These are phyloP conservation scores for Pteropus alecto DNA, from an alignment of 2,113 vertebrate species.

Conservation along the genomic window DNA sequence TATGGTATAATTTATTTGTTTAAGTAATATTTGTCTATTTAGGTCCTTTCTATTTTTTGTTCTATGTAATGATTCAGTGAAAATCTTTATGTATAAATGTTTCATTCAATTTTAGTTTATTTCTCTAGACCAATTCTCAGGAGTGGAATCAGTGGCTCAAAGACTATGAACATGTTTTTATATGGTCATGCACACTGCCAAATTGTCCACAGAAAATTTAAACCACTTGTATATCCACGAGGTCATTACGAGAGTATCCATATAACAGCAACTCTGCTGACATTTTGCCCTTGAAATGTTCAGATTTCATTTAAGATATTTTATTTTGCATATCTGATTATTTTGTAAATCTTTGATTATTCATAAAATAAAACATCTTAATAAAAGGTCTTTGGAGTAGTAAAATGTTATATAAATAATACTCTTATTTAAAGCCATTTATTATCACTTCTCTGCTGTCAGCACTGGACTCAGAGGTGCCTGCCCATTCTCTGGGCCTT, in stretches of 20 bases:
- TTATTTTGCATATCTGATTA: background rate
- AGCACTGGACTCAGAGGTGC: background rate
- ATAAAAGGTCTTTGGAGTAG: background rate
- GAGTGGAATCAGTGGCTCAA: background rate
- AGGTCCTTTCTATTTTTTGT: background rate
- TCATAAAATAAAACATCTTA: background rate
- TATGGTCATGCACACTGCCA: background rate
- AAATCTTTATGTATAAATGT: background rate
- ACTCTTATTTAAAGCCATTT: background rate
- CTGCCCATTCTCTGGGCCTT: background rate
- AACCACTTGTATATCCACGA: background rate
- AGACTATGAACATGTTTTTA: background rate
- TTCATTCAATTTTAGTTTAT: background rate
- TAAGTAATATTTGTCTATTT: background rate
- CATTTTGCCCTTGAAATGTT: background rate
- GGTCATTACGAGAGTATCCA: background rate
- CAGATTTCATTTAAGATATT: background rate
- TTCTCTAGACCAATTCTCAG: background rate
- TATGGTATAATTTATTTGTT: background rate
- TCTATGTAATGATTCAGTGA: background rate
- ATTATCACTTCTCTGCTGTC: background rate
- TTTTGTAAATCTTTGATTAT: background rate
- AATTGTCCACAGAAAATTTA: background rate
- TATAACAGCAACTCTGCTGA: background rate
- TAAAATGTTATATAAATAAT: background rate